Evolutionary conservation across 2,888 invertebrate genomes (phyloP), one percentile per base, ranked within the genome.

Genomic region (Nymphalis polychloros): DNA sequence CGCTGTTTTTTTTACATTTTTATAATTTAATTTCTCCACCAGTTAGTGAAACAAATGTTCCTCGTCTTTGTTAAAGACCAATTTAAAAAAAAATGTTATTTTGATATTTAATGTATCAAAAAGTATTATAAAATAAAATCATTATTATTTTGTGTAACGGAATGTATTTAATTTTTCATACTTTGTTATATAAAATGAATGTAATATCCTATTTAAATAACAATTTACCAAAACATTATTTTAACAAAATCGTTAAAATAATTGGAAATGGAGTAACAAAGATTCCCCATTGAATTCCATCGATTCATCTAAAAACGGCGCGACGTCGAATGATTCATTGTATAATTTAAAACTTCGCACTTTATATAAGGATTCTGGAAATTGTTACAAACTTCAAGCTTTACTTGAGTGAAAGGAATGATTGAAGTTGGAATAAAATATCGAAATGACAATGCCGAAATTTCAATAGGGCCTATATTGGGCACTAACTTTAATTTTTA

Each of bases 331-430:
- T 64, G 64, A 64, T 59, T 64, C 59, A 59, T 59, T 50, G 41
- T 59, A 41, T 47, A 57, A n/a, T 59, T 49, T 64, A 64, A 64
- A 64, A 59, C 59, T 64, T 64, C 50, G 59, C 64, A 59, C 59
- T 59, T 64, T 10, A 3, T 49, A 59, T 35, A 50, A 64, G 64
- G 41, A 41, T 48, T 49, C 59, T 41, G n/a, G 50, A 52, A 64
- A 59, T 57, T n/a, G 49, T 64, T 50, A 41, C 35, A 64, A 64
- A 59, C n/a, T 64, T 59, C 23, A 47, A n/a, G n/a, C 57, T n/a
- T 59, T 50, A 55, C 48, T 59, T 59, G 20, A 57, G 35, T 49
- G 35, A 64, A 49, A 35, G 35, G 20, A 10, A 10, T 8, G 16
- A 23, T 23, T 20, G 41, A 52, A 52, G 23, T 6, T 10, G 19